A percentile compares a stretch with the other conserved stretches of the same genome.
Evolutionary conservation across 2,797 vertebrate species (phyloP).

Genomic region (Enoplosus armatus): DNA sequence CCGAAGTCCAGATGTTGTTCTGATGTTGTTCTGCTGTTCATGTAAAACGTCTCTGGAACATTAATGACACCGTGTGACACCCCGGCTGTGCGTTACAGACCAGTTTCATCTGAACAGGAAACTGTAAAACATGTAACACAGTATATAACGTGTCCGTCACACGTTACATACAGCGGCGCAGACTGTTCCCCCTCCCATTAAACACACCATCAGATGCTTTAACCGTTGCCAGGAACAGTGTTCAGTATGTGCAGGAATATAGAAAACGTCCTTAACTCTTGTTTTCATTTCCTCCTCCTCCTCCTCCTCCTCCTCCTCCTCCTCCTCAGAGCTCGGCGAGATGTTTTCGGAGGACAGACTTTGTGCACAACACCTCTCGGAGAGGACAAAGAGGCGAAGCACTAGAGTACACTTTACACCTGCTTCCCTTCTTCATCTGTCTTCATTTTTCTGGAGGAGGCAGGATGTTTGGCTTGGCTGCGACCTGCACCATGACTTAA

Average conservation of each 20-base stretch:
- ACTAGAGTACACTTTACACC: constrained; percentile 79
- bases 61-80: no score
- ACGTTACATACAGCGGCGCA: constrained; percentile 28
- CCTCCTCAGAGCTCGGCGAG: neutral
- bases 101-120: no score
- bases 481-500: constrained; percentile 82
- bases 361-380: constrained; percentile 61
- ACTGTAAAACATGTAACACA: no score
- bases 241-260: constrained; percentile 4
- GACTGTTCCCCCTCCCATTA: constrained; percentile 31
- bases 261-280: constrained; percentile 41
- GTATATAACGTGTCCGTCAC: no score
- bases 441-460: constrained; percentile 78
- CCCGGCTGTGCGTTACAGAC: no score
- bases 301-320: neutral
- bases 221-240: constrained; percentile 49
- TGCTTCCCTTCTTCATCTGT: constrained; percentile 83
- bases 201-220: constrained; percentile 42
- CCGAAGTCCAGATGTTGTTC: no score
- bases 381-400: constrained; percentile 42
- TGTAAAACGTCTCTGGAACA: no score
- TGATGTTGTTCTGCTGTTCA: no score
- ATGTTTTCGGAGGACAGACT: constrained; percentile 30
- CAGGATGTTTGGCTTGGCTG: constrained; percentile 87
- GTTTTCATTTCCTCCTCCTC: constrained; percentile 37